Base-by-base conservation (phyloP, 1,140 invertebrate species). In the Drosophila lacteicornis region DNA sequence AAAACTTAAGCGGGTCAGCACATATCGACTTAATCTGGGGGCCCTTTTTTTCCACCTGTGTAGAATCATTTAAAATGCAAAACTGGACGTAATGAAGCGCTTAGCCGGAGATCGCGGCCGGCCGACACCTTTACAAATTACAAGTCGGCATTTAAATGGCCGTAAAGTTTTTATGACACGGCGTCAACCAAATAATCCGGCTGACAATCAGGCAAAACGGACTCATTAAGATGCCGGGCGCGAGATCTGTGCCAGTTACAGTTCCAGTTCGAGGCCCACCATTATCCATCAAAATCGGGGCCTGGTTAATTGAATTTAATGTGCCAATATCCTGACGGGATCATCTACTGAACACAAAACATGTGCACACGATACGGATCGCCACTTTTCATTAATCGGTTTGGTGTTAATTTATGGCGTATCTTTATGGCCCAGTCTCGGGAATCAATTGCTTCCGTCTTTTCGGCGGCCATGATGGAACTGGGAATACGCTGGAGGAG, bases 301-400 rank as follows among this genome's bases (percentile, higher is more conserved):
- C 8, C 53, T 45, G 53, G 59, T 86, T 87, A 86, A 86, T 86
- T 86, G 84, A 79, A 60, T 80, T 82, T 87, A 80, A 87, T 86
- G 83, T 73, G 66, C 80, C 80, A 80, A 80, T 84, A 80, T 69
- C 63, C 77, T 75, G 63, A 77, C 73, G 67, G 75, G 46, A 38
- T 71, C 47, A 46, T 30, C 50, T 13, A 53, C n/a, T 9, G 51
- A 55, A 74, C 42, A 77, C 22, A 55, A 69, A 67, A 82, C 83
- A 88, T 87, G 74, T 88, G 84, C 69, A 33, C 22, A 22, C 67
- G 83, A 88, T 88, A 80, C 50, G 76, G 76, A 87, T 87, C 83
- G 83, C 51, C 77, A 87, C 84, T 87, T 87, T 87, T 87, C 84
- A 87, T 82, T 88, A 87, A 84, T 84, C 84, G 84, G 73, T 87